phyloP scores from a whole-genome alignment of 2,113 vertebrate genomes.

The Fregetta grallaria region DNA sequence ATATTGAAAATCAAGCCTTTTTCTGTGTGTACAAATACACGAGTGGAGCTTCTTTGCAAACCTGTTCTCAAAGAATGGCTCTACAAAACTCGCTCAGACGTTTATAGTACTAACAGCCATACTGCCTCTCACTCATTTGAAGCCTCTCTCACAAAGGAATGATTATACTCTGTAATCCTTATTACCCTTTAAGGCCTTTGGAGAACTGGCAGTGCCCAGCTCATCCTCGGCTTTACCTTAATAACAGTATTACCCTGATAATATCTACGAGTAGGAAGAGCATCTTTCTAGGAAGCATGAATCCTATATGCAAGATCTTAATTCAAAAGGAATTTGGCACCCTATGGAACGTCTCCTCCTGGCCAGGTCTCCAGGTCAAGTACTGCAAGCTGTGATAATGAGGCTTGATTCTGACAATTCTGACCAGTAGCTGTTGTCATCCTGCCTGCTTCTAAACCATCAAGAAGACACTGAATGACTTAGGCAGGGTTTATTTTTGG shows the following conservation, averaged over 20 bases:
- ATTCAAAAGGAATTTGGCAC: constrained; percentile 55
- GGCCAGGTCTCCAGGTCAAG: constrained; percentile 61
- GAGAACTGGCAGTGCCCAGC: background rate
- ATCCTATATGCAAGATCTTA: background rate
- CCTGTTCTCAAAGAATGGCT: background rate
- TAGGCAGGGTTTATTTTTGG: constrained; percentile 62
- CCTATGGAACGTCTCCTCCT: constrained; percentile 36
- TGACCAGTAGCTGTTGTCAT: constrained; percentile 63
- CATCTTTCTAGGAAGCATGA: background rate
- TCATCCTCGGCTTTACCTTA: background rate
- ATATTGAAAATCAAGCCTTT: background rate
- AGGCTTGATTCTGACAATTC: constrained; percentile 47
- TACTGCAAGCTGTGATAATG: constrained; percentile 62
- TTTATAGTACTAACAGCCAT: background rate
- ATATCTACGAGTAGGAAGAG: background rate
- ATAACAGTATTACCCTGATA: background rate
- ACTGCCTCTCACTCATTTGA: background rate
- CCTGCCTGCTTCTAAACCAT: constrained; percentile 40
- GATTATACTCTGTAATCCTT: background rate
- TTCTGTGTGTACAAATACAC: background rate
- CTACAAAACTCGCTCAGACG: background rate
- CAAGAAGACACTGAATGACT: constrained; percentile 48
- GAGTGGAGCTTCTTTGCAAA: background rate
- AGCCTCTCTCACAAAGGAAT: background rate
- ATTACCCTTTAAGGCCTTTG: background rate